Evolutionary conservation across 2,888 invertebrate genomes (phyloP), one percentile per base, ranked within the genome.

Genomic region (Chouioia cunea): DNA sequence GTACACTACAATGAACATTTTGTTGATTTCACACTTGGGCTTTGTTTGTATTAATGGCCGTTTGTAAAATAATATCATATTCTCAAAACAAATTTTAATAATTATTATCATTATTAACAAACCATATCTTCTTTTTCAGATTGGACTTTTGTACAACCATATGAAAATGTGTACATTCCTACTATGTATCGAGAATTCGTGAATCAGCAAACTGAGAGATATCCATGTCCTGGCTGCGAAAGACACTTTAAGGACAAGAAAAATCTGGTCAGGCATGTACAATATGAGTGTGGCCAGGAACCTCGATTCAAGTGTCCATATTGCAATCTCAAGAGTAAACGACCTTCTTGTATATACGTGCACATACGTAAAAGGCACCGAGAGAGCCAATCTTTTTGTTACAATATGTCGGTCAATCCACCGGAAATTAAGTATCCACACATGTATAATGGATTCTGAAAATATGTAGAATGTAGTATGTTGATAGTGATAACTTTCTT

Each of bases 241-340:
- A 80, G 79, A 67, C 75, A 78, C 48, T 84, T 79, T 76, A 79
- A 79, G 52, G 79, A 80, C 46, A 82, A 82, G 72, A 76, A 79
- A 44, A 82, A 80, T 58, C 71, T 83, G n/a, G 77, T 77, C 54
- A 81, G 80, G 56, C 85, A 85, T 70, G 77, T 81, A 44, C 79
- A 78, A 67, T 82, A 82, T 76, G 86, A 86, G 71, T 86, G 86
- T 73, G 83, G 83, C 18, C 83, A 83, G n/a, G 79, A 80, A 6
- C 82, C 82, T 14, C 79, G 82, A 73, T 86, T 82, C 76, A 79
- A 81, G 54, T 86, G 86, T 56, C 68, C 62, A 47, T 80, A 76
- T 71, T 84, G 85, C 73, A 76, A 76, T 43, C 78, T 79, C 50
- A 88, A 88, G 79, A 84, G 85, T 74, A 84, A 82, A 70, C 84